Evolutionary conservation across 2,888 invertebrate species (phyloP).

Genomic region (Adelphocoris suturalis): DNA sequence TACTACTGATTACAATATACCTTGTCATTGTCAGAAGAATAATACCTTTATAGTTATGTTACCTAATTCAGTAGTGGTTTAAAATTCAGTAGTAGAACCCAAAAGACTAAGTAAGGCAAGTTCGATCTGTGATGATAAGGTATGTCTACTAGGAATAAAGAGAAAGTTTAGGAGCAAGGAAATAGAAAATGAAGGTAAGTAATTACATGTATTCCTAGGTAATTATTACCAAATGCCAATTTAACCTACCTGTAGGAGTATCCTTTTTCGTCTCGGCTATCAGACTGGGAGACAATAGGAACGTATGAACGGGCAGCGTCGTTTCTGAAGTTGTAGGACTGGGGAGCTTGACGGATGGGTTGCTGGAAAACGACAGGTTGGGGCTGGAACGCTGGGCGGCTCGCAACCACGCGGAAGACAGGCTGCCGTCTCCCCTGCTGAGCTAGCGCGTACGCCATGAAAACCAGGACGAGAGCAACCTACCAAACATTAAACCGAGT

Average conservation of each 20-base stretch:
- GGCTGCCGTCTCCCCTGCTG: neutral
- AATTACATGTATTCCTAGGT: no score
- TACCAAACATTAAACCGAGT: neutral
- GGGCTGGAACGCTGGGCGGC: neutral
- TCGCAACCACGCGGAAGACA: neutral
- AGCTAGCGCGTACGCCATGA: neutral
- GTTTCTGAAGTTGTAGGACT: neutral
- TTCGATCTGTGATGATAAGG: no score
- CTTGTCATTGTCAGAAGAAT: no score
- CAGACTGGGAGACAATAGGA: constrained; percentile 47
- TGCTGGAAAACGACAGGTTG: neutral
- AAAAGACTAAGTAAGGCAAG: no score
- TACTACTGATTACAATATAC: no score
- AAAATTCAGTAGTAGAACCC: no score
- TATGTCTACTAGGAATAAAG: no score
- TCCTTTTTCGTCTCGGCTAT: constrained; percentile 47
- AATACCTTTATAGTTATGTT: no score
- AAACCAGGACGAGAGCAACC: constrained; percentile 13
- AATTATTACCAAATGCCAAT: no score
- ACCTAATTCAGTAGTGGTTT: no score
- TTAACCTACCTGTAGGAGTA: constrained; percentile 44
- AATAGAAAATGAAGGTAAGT: no score
- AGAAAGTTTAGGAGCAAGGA: no score
- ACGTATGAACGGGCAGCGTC: neutral
- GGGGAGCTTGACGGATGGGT: neutral